Base-by-base conservation (phyloP, 2,888 invertebrate species). In the Blomia tropicalis region DNA sequence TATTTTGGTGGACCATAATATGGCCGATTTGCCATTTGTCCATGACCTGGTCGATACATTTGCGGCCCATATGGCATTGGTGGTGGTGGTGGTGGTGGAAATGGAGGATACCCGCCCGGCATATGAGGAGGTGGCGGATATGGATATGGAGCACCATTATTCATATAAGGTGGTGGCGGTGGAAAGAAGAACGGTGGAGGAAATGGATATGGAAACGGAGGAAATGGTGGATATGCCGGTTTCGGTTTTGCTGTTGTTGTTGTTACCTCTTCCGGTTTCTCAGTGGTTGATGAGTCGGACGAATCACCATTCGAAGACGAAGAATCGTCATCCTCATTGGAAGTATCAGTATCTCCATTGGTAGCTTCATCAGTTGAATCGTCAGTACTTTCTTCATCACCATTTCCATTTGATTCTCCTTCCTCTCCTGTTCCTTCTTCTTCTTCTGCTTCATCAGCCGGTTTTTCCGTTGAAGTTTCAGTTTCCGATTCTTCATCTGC, bases 51-150 rank as follows among this genome's bases (percentile, higher is more conserved):
- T 11, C 23, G 51, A 47, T 47, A 47, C 36, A 36, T 36, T 47
- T n/a, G 47, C 25, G 47, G 47, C 7, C 47, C 47, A 25, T 47
- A 47, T 19, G 47, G 4, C 47, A 47, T 47, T 2, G 56, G 56
- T 22, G 56, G 56, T 30, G 56, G 56, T 56, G 56, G 56, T 36
- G 56, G 56, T 27, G 51, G 51, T 27, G 51, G 51, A 47, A 14
- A 27, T 7, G 51, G 51, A 22, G 51, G 51, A 27, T 47, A 47
- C 17, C 36, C 36, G n/a, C 3, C 25, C 1, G 56, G 56, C n/a
- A n/a, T n/a, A n/a, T n/a, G n/a, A 29, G 56, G 56, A 27, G 56
- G 56, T 56, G 56, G 56, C 23, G 36, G 51, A 47, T 47, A 47
- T 22, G 11, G 29, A 7, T 27, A 51, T 17, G 51, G 51, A 41